Base-by-base conservation (phyloP, 2,113 vertebrate genomes). In the Proterorhinus semilunaris region DNA sequence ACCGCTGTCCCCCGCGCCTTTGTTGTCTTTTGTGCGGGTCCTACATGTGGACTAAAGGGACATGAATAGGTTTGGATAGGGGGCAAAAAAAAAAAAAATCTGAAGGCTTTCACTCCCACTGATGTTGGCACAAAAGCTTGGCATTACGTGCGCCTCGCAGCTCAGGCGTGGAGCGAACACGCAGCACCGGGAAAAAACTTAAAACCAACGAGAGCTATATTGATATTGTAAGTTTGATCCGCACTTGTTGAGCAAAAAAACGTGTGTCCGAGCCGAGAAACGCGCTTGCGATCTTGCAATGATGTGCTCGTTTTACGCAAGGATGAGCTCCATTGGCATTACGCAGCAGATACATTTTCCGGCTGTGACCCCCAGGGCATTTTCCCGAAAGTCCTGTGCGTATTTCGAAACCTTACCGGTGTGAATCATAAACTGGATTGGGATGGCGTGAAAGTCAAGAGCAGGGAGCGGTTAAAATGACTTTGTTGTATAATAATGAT, bases 11-110 rank as follows among this genome's bases (percentile, higher is more conserved):
- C 81, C 62, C 74, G 68, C 71, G 78, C 82, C 91, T 90, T 89
- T 92, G 89, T 88, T 86, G 83, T 88, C 85, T 86, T 90, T 87
- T 88, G 84, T 83, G 68, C 66, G 59, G 63, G 71, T 83, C 74
- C 82, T 75, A 74, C 84, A 81, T 87, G 87, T 83, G 83, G 79
- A 75, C 83, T 79, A 83, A 87, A 87, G 79, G 75, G 69, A 7
- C 65, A 65, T 84, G 80, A 87, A 88, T 86, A 84, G 82, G 90
- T 87, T 91, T 84, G 80, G 55, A 85, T 89, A 81, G 87, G 58
- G 88, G 70, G 85, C 55, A 65, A 85, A 1, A 36, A 36, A 1
- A 36, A 59, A 65, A 85, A 21, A 21, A 21, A 87, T 76, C 67
- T 90, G 84, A 91, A 91, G 91, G 88, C 79, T 81, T 90, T 68